Evolutionary conservation across 2,888 invertebrate genomes (phyloP), one percentile per base, ranked within the genome.

Genomic region (Rotaria sp.): DNA sequence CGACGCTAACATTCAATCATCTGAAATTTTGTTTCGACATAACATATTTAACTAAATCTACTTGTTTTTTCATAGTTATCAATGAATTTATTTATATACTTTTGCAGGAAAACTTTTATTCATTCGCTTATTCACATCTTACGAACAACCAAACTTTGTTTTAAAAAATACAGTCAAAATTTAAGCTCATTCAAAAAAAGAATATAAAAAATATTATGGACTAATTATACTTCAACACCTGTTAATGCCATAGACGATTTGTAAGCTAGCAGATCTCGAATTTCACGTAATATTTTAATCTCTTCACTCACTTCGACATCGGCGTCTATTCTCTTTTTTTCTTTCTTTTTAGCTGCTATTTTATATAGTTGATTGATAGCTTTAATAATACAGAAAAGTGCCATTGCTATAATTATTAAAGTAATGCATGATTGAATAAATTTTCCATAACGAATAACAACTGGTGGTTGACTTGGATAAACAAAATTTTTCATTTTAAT

Each of bases 391-490:
- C 11, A 26, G 18, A 80, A 45, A 1, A 80, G 45, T 26, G n/a
- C 45, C 41, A 80, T n/a, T 41, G 80, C 45, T 45, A 80, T n/a
- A 80, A 80, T 80, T 1, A 41, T 10, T 45, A 80, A 21, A 26
- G 26, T 45, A 41, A 80, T 45, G 13, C 26, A 7, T 8, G 41
- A 11, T 80, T 45, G 80, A 45, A 80, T 13, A 80, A 80, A 80
- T 80, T 80, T 41, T 41, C 45, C 80, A 80, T 80, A 80, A 26
- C 80, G 80, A 80, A 80, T 45, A 11, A 80, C 45, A 45, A 80
- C 80, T 11, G 45, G 45, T 80, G 80, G 80, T 45, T 45, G n/a
- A 80, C 26, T n/a, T 80, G 8, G 1, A 45, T 80, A 80, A 13
- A 67, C 67, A 21, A 80, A 80, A 80, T 80, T 80, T 1, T 45